Conservation (phyloP, 2,888 invertebrate genomes). For the Artemia sp. region DNA sequence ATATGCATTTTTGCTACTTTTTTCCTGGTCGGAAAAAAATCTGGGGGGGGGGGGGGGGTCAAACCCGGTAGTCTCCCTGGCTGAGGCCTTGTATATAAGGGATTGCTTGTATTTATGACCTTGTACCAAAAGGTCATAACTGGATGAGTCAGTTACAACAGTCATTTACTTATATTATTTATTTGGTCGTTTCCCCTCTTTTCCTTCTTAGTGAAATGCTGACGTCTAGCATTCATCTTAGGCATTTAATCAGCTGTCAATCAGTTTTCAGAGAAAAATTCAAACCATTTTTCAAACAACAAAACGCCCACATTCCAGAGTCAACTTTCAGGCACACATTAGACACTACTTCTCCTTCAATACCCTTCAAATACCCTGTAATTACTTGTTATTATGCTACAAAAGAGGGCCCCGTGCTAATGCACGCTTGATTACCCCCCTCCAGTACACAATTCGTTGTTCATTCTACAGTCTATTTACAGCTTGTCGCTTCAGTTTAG, state of each 20-base stretch:
- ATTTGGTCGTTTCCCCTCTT: too few species aligned
- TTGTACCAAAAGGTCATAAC: too few species aligned
- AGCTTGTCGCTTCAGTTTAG: not conserved
- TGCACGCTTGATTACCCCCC: slow-evolving; percentile 11
- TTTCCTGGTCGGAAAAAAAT: too few species aligned
- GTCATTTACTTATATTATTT: too few species aligned
- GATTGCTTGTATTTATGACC: too few species aligned
- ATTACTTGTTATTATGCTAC: slow-evolving; percentile 7
- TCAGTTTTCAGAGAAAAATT: slow-evolving; percentile 1
- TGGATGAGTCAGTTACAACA: too few species aligned
- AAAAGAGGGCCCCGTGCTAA: slow-evolving; percentile 13
- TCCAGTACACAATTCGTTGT: slow-evolving; percentile 7
- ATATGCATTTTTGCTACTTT: too few species aligned
- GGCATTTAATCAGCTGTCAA: not conserved
- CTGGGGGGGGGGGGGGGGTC: too few species aligned
- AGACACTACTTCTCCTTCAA: not conserved
- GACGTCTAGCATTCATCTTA: not conserved
- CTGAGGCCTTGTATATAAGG: too few species aligned
- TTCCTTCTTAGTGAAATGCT: too few species aligned
- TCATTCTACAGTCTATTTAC: slow-evolving; percentile 5
- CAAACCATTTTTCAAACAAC: slow-evolving; percentile 7
- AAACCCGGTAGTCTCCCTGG: too few species aligned
- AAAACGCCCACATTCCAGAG: slow-evolving; percentile 12
- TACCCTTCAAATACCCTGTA: slow-evolving; percentile 1
- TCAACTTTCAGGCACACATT: not conserved